Base-by-base conservation (phyloP, 2,888 invertebrate genomes). In the Drosophila yooni region DNA sequence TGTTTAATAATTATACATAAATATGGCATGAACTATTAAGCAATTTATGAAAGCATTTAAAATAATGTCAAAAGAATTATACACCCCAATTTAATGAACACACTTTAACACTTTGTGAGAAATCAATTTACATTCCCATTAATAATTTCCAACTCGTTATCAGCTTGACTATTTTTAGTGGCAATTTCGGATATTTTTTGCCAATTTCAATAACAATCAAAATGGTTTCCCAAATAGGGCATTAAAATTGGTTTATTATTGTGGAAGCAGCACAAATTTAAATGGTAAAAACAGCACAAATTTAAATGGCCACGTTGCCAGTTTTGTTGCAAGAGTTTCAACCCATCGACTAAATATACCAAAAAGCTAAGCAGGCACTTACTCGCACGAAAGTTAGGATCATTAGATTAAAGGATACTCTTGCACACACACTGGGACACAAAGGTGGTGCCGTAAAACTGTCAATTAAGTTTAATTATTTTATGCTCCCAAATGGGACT, bases 381-480 rank as follows among this genome's bases (percentile, higher is more conserved):
- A 74, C 61, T 62, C 76, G 59, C 69, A 63, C 34, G 21, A 53
- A 76, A 83, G 86, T 76, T 88, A 72, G 83, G 87, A 81, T 88
- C 79, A 83, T 88, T 86, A 88, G 88, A 70, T 72, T 79, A 77
- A 70, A 58, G 73, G 70, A 68, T 75, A 67, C 66, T 74, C 71
- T 15, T n/a, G 64, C 64, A 51, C 33, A n/a, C 51, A 64, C 56
- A 13, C 52, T 69, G 72, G 53, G 46, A 59, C 70, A 59, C 74
- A 69, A 89, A 88, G 89, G 88, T 89, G 89, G 53, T 81, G 87
- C 68, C 88, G 57, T 87, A 86, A 89, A 89, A 82, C 88, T 85
- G 86, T 88, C 86, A 87, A 87, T 87, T 87, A 88, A 73, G 75
- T 77, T 87, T 87, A 89, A 87, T 87, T 89, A 89, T 89, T 86